A percentile compares a stretch with the other conserved stretches of the same genome.
Conservation (phyloP, 2,797 vertebrate species). For the Tinamus major region DNA sequence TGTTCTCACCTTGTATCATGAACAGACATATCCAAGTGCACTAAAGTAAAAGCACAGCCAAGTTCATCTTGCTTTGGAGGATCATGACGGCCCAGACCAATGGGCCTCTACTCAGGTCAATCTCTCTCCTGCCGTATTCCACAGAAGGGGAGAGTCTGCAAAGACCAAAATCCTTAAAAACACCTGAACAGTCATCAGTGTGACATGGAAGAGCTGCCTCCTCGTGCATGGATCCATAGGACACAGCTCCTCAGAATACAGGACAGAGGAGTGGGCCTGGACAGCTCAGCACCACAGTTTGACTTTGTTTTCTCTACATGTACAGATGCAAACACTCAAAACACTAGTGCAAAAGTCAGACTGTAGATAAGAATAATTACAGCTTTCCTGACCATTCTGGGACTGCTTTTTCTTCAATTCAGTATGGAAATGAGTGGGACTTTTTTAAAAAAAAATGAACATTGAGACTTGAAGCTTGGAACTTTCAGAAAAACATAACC, state of each 20-base stretch:
- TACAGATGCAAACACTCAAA: neutral
- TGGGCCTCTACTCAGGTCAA: neutral
- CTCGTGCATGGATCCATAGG: neutral
- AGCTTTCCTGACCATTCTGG: neutral
- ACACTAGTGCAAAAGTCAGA: neutral
- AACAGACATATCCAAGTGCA: neutral
- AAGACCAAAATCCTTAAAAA: neutral
- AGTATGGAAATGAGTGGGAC: neutral
- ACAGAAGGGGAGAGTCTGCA: neutral
- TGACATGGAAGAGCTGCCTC: neutral
- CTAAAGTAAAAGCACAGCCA: neutral
- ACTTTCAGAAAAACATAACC: neutral
- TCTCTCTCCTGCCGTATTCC: neutral
- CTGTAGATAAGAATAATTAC: neutral
- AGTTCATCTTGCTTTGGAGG: neutral
- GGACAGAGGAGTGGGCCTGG: neutral
- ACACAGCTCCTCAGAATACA: neutral
- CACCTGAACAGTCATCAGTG: neutral
- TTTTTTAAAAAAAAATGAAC: neutral
- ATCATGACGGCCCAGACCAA: neutral
- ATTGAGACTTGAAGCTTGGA: neutral
- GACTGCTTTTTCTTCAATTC: neutral
- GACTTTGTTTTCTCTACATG: neutral
- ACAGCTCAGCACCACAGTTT: rapidly evolving
- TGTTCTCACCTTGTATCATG: neutral